Percentiles rank a stretch among this genome's conserved stretches.
Evolutionary conservation across 2,113 vertebrate genomes (phyloP).

Genomic region (Prinia subflava): DNA sequence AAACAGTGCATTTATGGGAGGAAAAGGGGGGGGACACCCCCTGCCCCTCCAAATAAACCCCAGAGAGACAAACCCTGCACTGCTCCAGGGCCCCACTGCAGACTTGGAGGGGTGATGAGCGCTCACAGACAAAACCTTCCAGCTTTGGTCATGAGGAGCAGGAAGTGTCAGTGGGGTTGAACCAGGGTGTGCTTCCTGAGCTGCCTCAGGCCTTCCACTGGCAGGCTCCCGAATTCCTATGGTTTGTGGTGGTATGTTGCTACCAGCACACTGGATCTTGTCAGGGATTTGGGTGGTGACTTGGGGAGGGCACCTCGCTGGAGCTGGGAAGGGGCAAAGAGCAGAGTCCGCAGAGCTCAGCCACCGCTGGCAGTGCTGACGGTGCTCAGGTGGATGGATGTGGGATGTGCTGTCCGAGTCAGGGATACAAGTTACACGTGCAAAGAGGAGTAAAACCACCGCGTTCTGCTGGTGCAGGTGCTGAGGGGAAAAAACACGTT

Average conservation of each 20-base stretch:
- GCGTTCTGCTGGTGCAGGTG: background rate
- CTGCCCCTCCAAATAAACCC: background rate
- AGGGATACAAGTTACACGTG: background rate
- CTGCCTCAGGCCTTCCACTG: background rate
- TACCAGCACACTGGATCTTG: fast-evolving
- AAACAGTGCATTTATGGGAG: background rate
- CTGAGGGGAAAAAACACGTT: background rate
- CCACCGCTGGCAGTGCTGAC: background rate
- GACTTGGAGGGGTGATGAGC: background rate
- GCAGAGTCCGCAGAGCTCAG: background rate
- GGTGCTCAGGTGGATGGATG: background rate
- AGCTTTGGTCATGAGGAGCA: background rate
- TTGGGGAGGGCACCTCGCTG: background rate
- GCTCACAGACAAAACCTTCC: background rate
- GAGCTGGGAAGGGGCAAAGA: background rate
- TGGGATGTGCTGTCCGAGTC: background rate
- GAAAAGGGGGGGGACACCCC: background rate
- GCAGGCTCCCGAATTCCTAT: background rate
- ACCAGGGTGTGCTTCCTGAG: background rate
- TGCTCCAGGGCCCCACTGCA: background rate
- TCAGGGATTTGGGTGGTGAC: background rate
- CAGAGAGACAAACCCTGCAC: background rate
- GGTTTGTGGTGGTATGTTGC: background rate
- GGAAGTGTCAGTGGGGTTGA: background rate
- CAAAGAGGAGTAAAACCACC: background rate